Base-by-base conservation (phyloP, 2,113 vertebrate genomes). In the Festucalex cinctus region DNA sequence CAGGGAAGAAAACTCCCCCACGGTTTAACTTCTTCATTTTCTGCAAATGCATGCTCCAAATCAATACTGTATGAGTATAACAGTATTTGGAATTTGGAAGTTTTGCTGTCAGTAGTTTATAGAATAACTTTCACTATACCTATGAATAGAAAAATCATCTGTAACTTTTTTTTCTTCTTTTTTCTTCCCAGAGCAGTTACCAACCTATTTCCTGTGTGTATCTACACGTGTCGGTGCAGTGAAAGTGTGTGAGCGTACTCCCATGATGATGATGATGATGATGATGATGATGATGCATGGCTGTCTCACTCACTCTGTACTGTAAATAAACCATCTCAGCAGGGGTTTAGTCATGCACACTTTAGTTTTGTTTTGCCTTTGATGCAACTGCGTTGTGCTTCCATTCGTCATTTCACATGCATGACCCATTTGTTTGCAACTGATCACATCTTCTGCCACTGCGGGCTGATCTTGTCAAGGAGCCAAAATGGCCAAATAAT, bases 231-330 rank as follows among this genome's bases (percentile, higher is more conserved):
- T 66, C 62, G 58, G 39, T 69, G 51, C 74, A 73, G 81, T 77
- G 74, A 8, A 37, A 73, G 77, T 82, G 71, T 77, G 80, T 44
- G 24, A 64, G 63, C 68, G 66, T 66, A 65, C 65, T 67, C 62
- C 80, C 71, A 65, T 69, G 69, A 66, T 69, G 68, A 78, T 49
- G n/a, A n/a, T n/a, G n/a, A n/a, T n/a, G n/a, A n/a, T n/a, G n/a
- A n/a, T n/a, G n/a, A n/a, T n/a, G n/a, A n/a, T n/a, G n/a, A n/a
- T n/a, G n/a, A n/a, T n/a, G n/a, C n/a, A n/a, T n/a, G n/a, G n/a
- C n/a, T n/a, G 74, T 81, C 73, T 80, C 81, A 79, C 74, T 80
- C 81, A 60, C 69, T 87, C 75, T 77, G 68, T 80, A 61, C 71
- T 82, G 77, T 85, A 88, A 80, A 79, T 84, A 49, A 46, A 83